Conservation (phyloP, 2,888 invertebrate species). For the Ceraclea dissimilis region DNA sequence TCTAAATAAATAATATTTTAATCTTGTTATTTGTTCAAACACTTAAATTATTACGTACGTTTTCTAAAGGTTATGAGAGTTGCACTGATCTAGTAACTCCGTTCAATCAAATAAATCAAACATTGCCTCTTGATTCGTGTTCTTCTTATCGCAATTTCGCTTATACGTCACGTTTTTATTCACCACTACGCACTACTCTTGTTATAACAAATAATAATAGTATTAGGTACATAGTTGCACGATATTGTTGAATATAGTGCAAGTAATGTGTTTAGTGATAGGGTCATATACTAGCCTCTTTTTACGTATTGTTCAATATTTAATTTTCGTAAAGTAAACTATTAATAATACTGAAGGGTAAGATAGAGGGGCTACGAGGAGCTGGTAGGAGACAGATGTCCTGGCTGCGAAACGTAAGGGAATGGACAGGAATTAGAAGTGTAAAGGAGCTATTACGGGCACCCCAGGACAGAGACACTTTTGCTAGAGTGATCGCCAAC, state of each 20-base stretch:
- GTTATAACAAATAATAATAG: neutral
- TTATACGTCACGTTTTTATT: conserved; percentile 1
- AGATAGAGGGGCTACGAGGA: too few species aligned
- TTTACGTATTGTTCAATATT: too few species aligned
- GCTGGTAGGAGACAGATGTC: too few species aligned
- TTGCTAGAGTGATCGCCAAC: too few species aligned
- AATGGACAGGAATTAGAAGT: too few species aligned
- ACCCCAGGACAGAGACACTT: too few species aligned
- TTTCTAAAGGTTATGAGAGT: neutral
- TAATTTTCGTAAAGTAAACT: too few species aligned
- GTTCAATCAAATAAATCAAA: neutral
- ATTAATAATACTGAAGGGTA: too few species aligned
- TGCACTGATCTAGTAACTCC: neutral
- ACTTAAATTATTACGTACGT: neutral
- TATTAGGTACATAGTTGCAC: neutral
- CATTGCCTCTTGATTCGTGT: neutral
- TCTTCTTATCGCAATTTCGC: neutral
- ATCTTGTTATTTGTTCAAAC: neutral
- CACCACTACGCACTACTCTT: neutral
- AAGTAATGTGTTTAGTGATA: neutral
- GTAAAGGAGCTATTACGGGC: too few species aligned
- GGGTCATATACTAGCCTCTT: neutral
- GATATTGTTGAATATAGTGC: conserved; percentile 1
- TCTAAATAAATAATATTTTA: too few species aligned
- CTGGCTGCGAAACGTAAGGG: too few species aligned